These are phyloP conservation scores for Choloepus didactylus DNA, from an alignment of 2,797 vertebrate genomes.

Conservation along the genomic window DNA sequence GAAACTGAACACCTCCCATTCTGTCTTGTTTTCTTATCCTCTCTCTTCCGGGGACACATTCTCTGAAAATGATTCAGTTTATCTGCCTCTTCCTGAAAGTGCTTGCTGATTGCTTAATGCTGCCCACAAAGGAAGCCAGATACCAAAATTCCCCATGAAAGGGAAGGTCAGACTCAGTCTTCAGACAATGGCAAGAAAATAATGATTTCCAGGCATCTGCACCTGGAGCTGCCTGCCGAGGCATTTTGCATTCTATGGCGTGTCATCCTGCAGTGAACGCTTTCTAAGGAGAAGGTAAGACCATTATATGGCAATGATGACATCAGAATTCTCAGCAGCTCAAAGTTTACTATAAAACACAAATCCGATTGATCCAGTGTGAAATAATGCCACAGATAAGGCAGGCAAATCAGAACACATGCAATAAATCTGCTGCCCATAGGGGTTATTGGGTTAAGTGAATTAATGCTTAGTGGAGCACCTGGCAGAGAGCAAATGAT, in stretches of 20 bases:
- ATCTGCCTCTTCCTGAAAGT: neutral
- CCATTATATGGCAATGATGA: neutral
- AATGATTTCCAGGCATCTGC: neutral
- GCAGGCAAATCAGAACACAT: neutral
- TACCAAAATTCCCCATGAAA: neutral
- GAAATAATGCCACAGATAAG: conserved; percentile 56
- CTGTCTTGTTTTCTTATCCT: neutral
- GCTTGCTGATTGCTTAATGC: neutral
- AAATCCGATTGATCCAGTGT: neutral
- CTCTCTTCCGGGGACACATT: neutral
- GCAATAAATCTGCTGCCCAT: neutral
- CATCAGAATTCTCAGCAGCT: conserved; percentile 15
- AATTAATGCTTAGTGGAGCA: conserved; percentile 32
- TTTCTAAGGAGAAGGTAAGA: conserved; percentile 25
- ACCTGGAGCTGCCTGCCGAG: neutral
- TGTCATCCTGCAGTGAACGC: neutral
- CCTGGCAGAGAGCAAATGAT: conserved; percentile 2
- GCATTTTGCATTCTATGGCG: neutral
- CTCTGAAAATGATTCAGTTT: neutral
- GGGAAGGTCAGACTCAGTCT: conserved; percentile 27
- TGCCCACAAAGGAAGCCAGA: conserved; percentile 6
- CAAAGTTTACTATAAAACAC: conserved; percentile 6
- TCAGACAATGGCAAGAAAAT: conserved; percentile 11
- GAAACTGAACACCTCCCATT: neutral
- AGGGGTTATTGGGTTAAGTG: conserved; percentile 52